Evolutionary conservation across 2,888 invertebrate species (phyloP).

Genomic region (Dolomedes plantarius): DNA sequence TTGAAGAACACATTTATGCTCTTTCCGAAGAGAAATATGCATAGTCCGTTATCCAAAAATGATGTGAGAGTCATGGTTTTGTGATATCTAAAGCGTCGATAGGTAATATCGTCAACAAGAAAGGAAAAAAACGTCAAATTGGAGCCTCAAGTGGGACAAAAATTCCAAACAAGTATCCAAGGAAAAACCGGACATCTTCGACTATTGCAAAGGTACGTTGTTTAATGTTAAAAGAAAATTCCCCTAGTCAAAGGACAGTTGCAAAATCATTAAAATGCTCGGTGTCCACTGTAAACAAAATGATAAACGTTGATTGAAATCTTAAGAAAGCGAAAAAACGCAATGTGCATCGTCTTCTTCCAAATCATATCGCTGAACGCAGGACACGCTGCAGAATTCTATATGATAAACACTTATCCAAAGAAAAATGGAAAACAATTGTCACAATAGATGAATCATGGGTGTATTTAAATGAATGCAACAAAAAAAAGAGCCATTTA

Average conservation of each 20-base stretch:
- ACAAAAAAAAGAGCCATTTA: background rate
- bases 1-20: too few relatives aligned
- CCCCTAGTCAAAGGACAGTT: background rate
- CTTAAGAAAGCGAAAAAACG: background rate
- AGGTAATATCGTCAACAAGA: background rate
- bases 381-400: background rate
- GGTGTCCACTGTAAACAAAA: background rate
- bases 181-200: background rate
- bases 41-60: background rate
- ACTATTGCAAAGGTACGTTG: background rate
- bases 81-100: background rate
- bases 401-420: background rate
- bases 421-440: too few relatives aligned
- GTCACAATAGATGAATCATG: background rate
- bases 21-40: too few relatives aligned
- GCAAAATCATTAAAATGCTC: background rate
- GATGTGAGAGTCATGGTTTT: background rate
- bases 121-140: constrained; percentile 1
- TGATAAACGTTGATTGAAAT: background rate
- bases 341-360: background rate
- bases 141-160: background rate
- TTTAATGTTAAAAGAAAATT: background rate
- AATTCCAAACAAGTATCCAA: background rate
- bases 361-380: background rate
- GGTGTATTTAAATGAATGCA: constrained; percentile 1